These are phyloP conservation scores for Tenthredo scrophulariae DNA, from an alignment of 2,888 invertebrate genomes.

Conservation along the genomic window DNA sequence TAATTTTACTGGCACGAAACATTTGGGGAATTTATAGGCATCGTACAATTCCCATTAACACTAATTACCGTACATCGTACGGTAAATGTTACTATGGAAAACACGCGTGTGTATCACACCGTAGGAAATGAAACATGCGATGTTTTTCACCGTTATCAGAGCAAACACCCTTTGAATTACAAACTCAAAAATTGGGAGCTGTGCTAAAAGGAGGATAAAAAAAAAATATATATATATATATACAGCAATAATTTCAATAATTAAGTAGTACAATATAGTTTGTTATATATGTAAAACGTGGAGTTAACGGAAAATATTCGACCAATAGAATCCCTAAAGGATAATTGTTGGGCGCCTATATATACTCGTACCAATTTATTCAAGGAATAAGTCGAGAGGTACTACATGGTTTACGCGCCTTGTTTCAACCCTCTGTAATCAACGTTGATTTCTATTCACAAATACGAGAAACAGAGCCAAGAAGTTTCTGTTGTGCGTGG, in stretches of 20 bases:
- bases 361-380: background rate
- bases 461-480: slow-evolving; percentile 41
- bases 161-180: background rate
- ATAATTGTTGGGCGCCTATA: background rate
- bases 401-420: slow-evolving; percentile 8
- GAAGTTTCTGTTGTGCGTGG: slow-evolving; percentile 49
- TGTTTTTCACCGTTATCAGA: background rate
- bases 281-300: background rate
- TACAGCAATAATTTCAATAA: background rate
- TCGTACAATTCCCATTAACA: slow-evolving; percentile 14
- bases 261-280: background rate
- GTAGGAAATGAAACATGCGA: background rate
- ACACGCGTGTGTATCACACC: background rate
- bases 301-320: background rate
- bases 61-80: background rate
- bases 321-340: background rate
- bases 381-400: slow-evolving; percentile 5
- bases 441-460: slow-evolving; percentile 44
- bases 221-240: too few species aligned
- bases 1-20: background rate
- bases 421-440: slow-evolving; percentile 42
- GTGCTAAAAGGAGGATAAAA: background rate
- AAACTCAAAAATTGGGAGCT: background rate
- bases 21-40: background rate
- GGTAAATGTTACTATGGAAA: background rate